A percentile compares a stretch with the other conserved stretches of the same genome.
Conservation (phyloP, 1,140 invertebrate species). For the Sinonovacula constricta region DNA sequence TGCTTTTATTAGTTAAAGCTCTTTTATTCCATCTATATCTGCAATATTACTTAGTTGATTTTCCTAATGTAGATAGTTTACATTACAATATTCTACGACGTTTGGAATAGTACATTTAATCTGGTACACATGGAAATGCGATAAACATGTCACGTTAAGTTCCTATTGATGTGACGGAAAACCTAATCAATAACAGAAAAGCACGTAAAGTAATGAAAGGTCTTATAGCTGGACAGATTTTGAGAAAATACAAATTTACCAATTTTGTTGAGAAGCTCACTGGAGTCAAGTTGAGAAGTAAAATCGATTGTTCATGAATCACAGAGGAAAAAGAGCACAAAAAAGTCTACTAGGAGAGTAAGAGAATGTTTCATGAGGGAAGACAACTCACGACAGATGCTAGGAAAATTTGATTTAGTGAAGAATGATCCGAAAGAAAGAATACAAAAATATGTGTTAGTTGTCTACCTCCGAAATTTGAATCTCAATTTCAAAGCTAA, state of each 20-base stretch:
- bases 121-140: too few relatives aligned
- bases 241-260: constrained; percentile 23
- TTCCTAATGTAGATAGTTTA: too few relatives aligned
- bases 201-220: constrained; percentile 1
- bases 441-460: constrained; percentile 28
- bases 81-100: too few relatives aligned
- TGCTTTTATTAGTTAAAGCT: too few relatives aligned
- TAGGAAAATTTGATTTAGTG: constrained; percentile 22
- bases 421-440: constrained; percentile 7
- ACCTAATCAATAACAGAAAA: too few relatives aligned
- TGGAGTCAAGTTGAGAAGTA: not conserved
- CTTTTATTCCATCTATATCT: too few relatives aligned
- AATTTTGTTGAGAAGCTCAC: constrained; percentile 18
- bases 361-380: constrained; percentile 21
- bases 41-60: too few relatives aligned
- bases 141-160: too few relatives aligned
- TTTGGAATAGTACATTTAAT: too few relatives aligned
- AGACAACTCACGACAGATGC: constrained; percentile 25
- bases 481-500: not conserved
- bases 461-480: constrained; percentile 16
- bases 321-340: not conserved
- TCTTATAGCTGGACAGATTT: constrained; percentile 13
- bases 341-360: not conserved
- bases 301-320: not conserved
- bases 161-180: too few relatives aligned